These are phyloP conservation scores for Rhodinocichla rosea DNA, from an alignment of 2,113 vertebrate species.

Conservation along the genomic window DNA sequence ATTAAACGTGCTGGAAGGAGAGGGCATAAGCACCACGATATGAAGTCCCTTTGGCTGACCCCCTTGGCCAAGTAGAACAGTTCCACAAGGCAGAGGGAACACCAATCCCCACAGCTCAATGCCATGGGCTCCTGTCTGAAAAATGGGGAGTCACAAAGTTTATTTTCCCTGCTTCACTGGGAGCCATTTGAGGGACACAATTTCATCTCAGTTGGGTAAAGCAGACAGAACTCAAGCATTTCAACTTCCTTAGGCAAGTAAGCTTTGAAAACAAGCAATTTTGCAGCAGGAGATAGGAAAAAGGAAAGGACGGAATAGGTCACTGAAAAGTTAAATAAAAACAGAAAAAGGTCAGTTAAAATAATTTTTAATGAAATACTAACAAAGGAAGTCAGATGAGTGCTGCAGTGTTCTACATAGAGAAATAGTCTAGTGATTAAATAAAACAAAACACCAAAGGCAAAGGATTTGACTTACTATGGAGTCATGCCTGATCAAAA, in stretches of 20 bases:
- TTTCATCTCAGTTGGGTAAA: background rate
- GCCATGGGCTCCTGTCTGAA: background rate
- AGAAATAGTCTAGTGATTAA: background rate
- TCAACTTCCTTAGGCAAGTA: background rate
- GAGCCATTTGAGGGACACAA: background rate
- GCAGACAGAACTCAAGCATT: background rate
- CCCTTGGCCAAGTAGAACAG: background rate
- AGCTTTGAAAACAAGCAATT: background rate
- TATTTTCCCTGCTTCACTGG: background rate
- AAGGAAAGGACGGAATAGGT: background rate
- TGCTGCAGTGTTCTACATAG: background rate
- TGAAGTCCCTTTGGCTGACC: background rate
- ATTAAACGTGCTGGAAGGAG: background rate
- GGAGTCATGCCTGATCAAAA: background rate
- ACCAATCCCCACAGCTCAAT: background rate
- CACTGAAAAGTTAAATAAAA: background rate
- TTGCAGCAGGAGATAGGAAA: background rate
- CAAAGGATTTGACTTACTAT: constrained; percentile 9
- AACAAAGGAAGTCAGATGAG: background rate
- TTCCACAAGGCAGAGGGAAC: background rate
- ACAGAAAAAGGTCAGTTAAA: background rate
- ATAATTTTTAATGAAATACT: background rate
- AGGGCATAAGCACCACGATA: background rate
- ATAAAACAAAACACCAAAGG: constrained; percentile 35
- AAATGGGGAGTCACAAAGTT: background rate